Evolutionary conservation across 2,113 vertebrate genomes (phyloP).

Genomic region (Eublepharis macularius): DNA sequence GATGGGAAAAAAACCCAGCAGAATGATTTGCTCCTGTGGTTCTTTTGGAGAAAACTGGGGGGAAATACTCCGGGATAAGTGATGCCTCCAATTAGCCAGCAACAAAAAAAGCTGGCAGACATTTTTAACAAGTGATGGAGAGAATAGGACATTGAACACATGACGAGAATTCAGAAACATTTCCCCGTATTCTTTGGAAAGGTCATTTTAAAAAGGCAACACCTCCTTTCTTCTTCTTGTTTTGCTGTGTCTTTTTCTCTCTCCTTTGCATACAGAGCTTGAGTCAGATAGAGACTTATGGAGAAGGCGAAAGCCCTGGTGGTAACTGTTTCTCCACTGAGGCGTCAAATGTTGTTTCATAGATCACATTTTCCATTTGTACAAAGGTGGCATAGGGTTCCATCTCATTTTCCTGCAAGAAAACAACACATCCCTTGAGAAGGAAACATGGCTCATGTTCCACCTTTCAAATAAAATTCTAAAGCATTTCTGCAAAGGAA

Average conservation of each 20-base stretch:
- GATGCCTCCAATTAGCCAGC: neutral
- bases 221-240: neutral
- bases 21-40: neutral
- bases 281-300: conserved; percentile 21
- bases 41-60: neutral
- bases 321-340: conserved; percentile 38
- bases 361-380: conserved; percentile 67
- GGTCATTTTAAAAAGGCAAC: neutral
- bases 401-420: conserved; percentile 62
- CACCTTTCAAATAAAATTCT: neutral
- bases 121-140: neutral
- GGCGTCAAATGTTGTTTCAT: conserved; percentile 62
- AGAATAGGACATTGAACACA: neutral
- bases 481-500: neutral
- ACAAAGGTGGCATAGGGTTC: conserved; percentile 71
- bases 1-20: neutral
- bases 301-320: neutral
- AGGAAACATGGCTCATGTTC: neutral
- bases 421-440: conserved; percentile 42
- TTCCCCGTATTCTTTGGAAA: neutral
- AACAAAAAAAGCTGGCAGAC: neutral
- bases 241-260: neutral
- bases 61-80: neutral
- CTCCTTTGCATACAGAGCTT: neutral
- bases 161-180: neutral